These are phyloP conservation scores for Craseonycteris thonglongyai DNA, from an alignment of 2,113 vertebrate genomes.

Conservation along the genomic window DNA sequence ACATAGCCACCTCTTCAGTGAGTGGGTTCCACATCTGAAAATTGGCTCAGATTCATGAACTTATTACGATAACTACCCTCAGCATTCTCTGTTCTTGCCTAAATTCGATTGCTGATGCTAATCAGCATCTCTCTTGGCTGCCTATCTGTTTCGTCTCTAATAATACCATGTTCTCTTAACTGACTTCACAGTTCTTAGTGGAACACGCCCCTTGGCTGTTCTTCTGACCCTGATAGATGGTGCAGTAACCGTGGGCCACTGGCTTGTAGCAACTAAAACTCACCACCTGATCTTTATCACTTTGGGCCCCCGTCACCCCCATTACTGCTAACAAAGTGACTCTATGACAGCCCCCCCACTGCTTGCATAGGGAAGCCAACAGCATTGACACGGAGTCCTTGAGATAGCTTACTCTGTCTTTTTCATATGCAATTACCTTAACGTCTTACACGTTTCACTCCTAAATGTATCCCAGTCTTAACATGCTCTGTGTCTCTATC, in stretches of 20 bases:
- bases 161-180: background rate
- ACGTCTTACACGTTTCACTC: background rate
- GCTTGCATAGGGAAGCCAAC: background rate
- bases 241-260: background rate
- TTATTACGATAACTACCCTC: background rate
- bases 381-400: background rate
- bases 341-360: background rate
- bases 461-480: no score
- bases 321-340: background rate
- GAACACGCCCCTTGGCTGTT: accelerated
- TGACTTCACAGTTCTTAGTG: background rate
- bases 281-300: background rate
- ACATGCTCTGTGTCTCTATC: background rate
- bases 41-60: background rate
- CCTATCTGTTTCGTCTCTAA: background rate
- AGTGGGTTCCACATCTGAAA: background rate
- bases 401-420: background rate
- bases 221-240: no score
- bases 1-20: background rate
- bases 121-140: background rate
- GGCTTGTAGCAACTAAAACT: background rate
- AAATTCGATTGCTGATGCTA: background rate
- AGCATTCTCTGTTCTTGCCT: background rate
- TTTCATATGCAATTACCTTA: background rate
- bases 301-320: no score